Conservation (phyloP, 1,140 invertebrate genomes). For the Caenorhabditis tropicalis region DNA sequence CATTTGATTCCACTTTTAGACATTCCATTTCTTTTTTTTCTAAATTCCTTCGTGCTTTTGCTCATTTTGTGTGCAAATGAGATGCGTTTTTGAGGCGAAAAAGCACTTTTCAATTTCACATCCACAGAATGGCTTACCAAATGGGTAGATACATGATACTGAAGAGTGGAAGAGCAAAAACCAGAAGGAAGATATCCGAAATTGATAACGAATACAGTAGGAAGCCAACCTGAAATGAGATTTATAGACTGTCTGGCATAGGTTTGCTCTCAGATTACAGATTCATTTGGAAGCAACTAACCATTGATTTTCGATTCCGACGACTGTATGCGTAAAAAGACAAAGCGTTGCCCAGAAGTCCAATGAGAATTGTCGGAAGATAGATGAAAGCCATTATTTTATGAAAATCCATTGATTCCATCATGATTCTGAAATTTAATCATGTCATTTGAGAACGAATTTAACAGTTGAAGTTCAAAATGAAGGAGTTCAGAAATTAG, state of each 20-base stretch:
- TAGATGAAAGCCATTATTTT: conserved; percentile 25
- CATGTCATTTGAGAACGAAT: background rate
- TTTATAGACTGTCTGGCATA: too few relatives aligned
- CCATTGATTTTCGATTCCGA: conserved; percentile 23
- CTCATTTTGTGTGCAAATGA: conserved; percentile 38
- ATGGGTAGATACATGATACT: conserved; percentile 39
- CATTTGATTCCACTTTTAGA: background rate
- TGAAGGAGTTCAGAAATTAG: too few relatives aligned
- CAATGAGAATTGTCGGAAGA: background rate
- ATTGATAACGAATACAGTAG: conserved; percentile 13
- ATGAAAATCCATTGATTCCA: conserved; percentile 33
- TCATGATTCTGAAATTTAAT: background rate
- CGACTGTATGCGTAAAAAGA: conserved; percentile 21
- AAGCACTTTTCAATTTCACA: conserved; percentile 20
- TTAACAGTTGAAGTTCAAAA: background rate
- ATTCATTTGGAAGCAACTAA: background rate
- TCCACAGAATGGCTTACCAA: background rate
- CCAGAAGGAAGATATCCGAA: conserved; percentile 15
- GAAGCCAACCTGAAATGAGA: conserved; percentile 14
- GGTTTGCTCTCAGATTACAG: too few relatives aligned
- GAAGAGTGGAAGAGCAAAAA: conserved; percentile 28
- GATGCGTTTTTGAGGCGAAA: background rate
- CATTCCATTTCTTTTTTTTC: background rate
- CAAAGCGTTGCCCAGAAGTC: background rate
- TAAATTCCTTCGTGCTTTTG: background rate